Evolutionary conservation across 2,888 invertebrate species (phyloP).

Genomic region (Sericinus montela): DNA sequence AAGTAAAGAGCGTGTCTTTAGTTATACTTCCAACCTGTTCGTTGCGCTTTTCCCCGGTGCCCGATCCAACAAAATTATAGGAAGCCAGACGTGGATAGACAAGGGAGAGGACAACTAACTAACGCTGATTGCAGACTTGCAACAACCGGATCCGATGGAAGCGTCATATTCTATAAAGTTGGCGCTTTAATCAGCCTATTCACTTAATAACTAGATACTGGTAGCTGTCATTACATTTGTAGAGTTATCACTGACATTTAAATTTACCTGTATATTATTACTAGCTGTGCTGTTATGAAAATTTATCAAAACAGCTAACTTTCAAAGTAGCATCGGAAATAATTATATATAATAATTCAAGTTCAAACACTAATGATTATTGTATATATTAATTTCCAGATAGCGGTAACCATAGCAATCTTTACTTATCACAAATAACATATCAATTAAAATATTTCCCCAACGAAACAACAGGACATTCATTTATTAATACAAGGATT

Average conservation of each 20-base stretch:
- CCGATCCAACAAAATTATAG: constrained; percentile 53
- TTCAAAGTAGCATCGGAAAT: too few relatives aligned
- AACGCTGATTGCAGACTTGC: constrained; percentile 27
- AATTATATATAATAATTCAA: too few relatives aligned
- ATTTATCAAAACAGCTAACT: too few relatives aligned
- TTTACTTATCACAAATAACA: too few relatives aligned
- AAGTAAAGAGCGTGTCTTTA: constrained; percentile 37
- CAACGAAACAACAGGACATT: too few relatives aligned
- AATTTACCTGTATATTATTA: too few relatives aligned
- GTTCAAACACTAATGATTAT: too few relatives aligned
- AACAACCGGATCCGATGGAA: constrained; percentile 33
- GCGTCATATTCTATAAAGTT: constrained; percentile 41
- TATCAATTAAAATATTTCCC: too few relatives aligned
- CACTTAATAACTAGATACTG: constrained; percentile 30
- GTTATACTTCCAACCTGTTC: constrained; percentile 38
- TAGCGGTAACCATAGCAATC: too few relatives aligned
- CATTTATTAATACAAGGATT: too few relatives aligned
- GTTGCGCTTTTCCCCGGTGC: constrained; percentile 37
- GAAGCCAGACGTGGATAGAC: constrained; percentile 33
- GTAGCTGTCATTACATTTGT: neutral
- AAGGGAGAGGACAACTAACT: constrained; percentile 28
- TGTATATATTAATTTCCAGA: too few relatives aligned
- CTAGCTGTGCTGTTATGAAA: too few relatives aligned
- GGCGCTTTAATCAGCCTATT: constrained; percentile 38
- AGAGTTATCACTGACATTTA: neutral